Evolutionary conservation across 2,797 vertebrate genomes (phyloP).

Genomic region (Chlorospingus flavigularis): DNA sequence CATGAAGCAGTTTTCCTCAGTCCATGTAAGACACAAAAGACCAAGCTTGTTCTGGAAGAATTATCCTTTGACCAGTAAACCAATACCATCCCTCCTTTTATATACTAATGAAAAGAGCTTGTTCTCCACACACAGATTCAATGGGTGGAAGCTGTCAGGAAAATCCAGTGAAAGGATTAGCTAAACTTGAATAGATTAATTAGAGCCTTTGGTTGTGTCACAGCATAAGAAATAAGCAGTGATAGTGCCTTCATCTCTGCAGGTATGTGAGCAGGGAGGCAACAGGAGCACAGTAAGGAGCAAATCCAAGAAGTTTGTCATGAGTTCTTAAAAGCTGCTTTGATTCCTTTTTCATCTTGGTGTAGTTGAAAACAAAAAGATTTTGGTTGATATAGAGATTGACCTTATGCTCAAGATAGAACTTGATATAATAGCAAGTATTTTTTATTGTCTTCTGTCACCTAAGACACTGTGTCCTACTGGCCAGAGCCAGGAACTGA

Average conservation of each 20-base stretch:
- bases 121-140: conserved; percentile 2
- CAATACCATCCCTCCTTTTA: conserved; percentile 49
- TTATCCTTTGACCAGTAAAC: conserved; percentile 58
- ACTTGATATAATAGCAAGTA: fast-evolving
- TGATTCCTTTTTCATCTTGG: not conserved
- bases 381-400: not conserved
- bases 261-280: not conserved
- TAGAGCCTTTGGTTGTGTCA: not conserved
- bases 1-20: not conserved
- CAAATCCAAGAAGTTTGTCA: not conserved
- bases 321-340: not conserved
- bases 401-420: not conserved
- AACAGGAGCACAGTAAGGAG: not conserved
- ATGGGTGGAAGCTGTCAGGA: conserved; percentile 50
- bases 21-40: conserved; percentile 8
- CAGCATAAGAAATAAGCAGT: not conserved
- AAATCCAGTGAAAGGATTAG: conserved; percentile 61
- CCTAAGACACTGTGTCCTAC: not conserved
- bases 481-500: not conserved
- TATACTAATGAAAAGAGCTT: conserved; percentile 56
- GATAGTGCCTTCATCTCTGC: not conserved
- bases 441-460: not conserved
- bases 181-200: conserved; percentile 52
- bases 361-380: not conserved
- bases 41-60: conserved; percentile 29